Base-by-base conservation (phyloP, 2,888 invertebrate species). In the Aspidiotus destructor region DNA sequence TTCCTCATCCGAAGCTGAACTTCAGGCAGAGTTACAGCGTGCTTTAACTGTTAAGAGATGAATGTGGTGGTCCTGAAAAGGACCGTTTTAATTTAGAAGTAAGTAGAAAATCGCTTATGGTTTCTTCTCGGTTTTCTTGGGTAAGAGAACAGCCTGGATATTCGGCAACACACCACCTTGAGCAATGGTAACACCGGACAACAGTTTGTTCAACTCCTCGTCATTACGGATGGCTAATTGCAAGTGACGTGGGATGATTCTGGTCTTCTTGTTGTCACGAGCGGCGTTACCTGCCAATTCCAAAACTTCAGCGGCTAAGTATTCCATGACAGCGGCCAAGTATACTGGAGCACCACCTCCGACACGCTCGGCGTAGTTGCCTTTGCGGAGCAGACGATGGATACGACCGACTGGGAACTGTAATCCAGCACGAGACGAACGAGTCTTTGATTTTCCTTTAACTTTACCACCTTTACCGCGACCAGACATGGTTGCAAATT, bases 201-300 rank as follows among this genome's bases (percentile, higher is more conserved):
- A 77, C 41, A 92, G 79, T 76, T 85, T 86, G 77, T 88, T 88
- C 74, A 92, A 79, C 75, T 92, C 91, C 73, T 89, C 88, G 76
- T 92, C 91, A 76, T 89, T 89, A n/a, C 87, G 81, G 71, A 91
- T 85, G 40, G 89, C 89, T 72, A 92, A 75, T 76, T 90, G 86
- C 41, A 91, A 80, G 76, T 90, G 90, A 62, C 89, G 82, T 0
- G 89, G 88, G 68, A 87, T 85, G 74, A 92, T 89, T 78, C 85
- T 78, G 0, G 80, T 79, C 74, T 87, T 88, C 72, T 86, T 84
- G 75, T 86, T 86, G 68, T 86, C 84, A 53, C 78, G 76, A 0
- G 85, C 85, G 0, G 83, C 85, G 70, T 85, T 83, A 0, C 83
- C 80, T 0, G 85, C 83, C 74, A 85, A 78, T 72, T 85, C 85